These are phyloP conservation scores for Aphodius sticticus DNA, from an alignment of 2,888 invertebrate species.

Conservation along the genomic window DNA sequence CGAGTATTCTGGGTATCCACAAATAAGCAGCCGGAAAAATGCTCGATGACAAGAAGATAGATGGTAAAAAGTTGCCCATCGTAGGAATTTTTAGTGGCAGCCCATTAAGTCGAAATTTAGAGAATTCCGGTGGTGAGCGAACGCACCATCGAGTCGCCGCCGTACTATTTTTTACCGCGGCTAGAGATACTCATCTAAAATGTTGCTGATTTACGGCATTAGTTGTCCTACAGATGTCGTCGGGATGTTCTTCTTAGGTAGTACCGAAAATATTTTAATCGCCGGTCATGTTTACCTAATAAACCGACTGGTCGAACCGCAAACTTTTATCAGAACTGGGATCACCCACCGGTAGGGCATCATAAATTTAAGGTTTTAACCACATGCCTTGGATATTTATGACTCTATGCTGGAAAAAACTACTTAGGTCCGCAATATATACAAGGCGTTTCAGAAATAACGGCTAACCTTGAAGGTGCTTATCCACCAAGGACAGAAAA, in stretches of 20 bases:
- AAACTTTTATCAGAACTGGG: too few species aligned
- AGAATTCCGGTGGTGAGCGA: background rate
- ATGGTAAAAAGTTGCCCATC: background rate
- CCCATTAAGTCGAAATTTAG: slow-evolving; percentile 23
- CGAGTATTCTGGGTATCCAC: background rate
- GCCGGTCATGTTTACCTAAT: slow-evolving; percentile 18
- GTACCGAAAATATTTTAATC: slow-evolving; percentile 21
- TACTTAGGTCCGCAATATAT: background rate
- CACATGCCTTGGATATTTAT: background rate
- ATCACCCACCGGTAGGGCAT: too few species aligned
- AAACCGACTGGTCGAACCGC: background rate
- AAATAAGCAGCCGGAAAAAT: background rate
- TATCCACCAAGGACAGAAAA: too few species aligned
- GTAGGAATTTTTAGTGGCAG: background rate
- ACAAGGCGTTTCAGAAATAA: too few species aligned
- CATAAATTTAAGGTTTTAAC: background rate
- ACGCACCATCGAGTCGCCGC: background rate
- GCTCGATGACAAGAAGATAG: background rate
- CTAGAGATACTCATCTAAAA: slow-evolving; percentile 21
- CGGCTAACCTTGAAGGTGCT: too few species aligned
- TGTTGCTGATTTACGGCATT: slow-evolving; percentile 20
- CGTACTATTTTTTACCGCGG: slow-evolving; percentile 4
- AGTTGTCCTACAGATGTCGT: slow-evolving; percentile 18
- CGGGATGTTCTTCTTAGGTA: background rate
- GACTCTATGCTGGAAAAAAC: background rate